Percentiles rank a stretch among this genome's conserved stretches.
Conservation (phyloP, 2,113 vertebrate species). For the Spheniscus mendiculus region DNA sequence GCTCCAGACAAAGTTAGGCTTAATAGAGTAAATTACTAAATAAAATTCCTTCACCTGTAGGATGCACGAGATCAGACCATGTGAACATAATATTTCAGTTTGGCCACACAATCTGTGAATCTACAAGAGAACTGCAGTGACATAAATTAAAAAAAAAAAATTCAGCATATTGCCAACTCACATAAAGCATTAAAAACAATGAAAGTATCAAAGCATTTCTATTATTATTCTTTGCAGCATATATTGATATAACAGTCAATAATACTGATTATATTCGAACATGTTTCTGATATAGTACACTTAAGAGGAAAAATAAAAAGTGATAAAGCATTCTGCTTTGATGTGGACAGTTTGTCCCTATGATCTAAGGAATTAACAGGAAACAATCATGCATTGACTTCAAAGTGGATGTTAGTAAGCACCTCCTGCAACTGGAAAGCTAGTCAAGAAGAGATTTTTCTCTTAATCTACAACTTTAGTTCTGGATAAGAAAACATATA, state of each 20-base stretch:
- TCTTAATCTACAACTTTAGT: not conserved
- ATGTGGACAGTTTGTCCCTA: not conserved
- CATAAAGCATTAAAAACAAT: not conserved
- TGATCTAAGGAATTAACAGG: not conserved
- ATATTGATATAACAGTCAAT: not conserved
- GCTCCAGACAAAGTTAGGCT: not conserved
- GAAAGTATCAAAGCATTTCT: not conserved
- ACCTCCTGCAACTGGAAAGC: not conserved
- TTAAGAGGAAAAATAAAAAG: not conserved
- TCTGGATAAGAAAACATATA: not conserved
- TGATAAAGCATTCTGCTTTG: not conserved
- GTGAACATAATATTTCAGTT: not conserved
- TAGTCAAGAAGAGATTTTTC: not conserved
- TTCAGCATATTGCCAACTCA: not conserved
- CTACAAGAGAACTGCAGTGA: not conserved
- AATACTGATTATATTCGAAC: not conserved
- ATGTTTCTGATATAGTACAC: not conserved
- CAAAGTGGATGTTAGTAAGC: not conserved
- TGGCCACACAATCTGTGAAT: not conserved
- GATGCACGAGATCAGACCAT: not conserved
- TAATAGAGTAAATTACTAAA: not conserved
- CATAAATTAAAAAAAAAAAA: not conserved
- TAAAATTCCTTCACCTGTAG: not conserved
- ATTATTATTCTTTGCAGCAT: not conserved
- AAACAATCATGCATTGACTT: not conserved